Evolutionary conservation across 2,797 vertebrate genomes (phyloP).

Genomic region (Hephaestus fuliginosus): DNA sequence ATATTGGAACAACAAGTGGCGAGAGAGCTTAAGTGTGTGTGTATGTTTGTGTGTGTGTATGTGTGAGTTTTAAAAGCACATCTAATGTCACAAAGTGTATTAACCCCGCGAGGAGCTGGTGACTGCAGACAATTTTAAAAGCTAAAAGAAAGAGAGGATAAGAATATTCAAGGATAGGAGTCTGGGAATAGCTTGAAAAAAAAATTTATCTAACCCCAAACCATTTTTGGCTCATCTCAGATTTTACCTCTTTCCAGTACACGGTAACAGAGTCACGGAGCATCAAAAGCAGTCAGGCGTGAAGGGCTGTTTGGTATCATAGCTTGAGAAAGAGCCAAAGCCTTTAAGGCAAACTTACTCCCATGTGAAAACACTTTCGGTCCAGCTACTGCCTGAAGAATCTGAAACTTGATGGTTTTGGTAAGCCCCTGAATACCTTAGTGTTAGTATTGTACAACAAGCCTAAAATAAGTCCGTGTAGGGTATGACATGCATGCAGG

Average conservation of each 20-base stretch:
- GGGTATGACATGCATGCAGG: constrained; percentile 10
- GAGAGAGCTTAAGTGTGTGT: constrained; percentile 25
- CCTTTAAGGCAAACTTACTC: constrained; percentile 50
- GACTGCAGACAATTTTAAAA: constrained; percentile 15
- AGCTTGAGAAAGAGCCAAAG: constrained; percentile 49
- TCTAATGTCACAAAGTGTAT: constrained; percentile 30
- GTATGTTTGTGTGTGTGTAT: not conserved
- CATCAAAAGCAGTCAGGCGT: constrained; percentile 55
- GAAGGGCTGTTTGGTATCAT: constrained; percentile 56
- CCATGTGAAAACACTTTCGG: constrained; percentile 39
- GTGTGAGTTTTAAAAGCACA: constrained; percentile 35
- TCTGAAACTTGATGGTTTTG: constrained; percentile 32
- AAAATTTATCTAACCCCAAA: not conserved
- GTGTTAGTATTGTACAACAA: constrained; percentile 20
- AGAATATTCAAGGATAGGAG: not conserved
- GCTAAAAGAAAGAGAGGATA: not conserved
- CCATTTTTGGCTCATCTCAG: constrained; percentile 36
- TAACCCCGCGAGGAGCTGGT: constrained; percentile 44
- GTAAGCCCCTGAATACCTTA: constrained; percentile 12
- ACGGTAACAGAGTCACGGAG: constrained; percentile 63
- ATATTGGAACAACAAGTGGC: constrained; percentile 45
- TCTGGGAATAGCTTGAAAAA: not conserved
- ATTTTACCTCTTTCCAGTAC: constrained; percentile 44
- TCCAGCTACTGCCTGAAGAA: constrained; percentile 21
- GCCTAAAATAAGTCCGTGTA: not conserved